These are phyloP conservation scores for Catocala nupta DNA, from an alignment of 2,888 invertebrate genomes.

Conservation along the genomic window DNA sequence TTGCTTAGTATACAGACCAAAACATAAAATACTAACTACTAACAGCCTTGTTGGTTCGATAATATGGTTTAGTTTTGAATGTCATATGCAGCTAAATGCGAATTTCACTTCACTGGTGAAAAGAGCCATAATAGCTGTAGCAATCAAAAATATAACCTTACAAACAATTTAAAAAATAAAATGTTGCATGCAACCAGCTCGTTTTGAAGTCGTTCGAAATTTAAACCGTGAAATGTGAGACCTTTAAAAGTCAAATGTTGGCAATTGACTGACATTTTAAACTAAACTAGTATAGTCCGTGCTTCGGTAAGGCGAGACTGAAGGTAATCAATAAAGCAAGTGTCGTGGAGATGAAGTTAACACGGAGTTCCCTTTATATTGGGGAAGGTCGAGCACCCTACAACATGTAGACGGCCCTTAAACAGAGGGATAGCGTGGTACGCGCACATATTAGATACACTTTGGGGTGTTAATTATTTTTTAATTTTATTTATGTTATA, in stretches of 20 bases:
- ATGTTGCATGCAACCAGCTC: too few species aligned
- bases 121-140: too few species aligned
- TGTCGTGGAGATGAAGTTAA: constrained; percentile 79
- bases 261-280: constrained; percentile 47
- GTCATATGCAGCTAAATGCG: too few species aligned
- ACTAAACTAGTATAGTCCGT: constrained; percentile 19
- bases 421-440: constrained; percentile 64
- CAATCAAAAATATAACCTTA: too few species aligned
- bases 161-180: too few species aligned
- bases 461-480: constrained; percentile 10
- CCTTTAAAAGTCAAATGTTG: constrained; percentile 40
- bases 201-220: neutral
- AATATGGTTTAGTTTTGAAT: too few species aligned
- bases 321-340: constrained; percentile 69
- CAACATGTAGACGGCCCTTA: constrained; percentile 73
- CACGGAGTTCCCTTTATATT: constrained; percentile 81
- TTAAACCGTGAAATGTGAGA: constrained; percentile 14
- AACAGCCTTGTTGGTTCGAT: too few species aligned
- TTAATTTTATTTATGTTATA: constrained; percentile 1
- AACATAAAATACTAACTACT: too few species aligned
- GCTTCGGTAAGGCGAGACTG: constrained; percentile 41
- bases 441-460: constrained; percentile 61
- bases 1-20: too few species aligned
- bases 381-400: constrained; percentile 83
- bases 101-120: too few species aligned